Conservation (phyloP, 2,888 invertebrate species). For the Chaitophorus viminalis region DNA sequence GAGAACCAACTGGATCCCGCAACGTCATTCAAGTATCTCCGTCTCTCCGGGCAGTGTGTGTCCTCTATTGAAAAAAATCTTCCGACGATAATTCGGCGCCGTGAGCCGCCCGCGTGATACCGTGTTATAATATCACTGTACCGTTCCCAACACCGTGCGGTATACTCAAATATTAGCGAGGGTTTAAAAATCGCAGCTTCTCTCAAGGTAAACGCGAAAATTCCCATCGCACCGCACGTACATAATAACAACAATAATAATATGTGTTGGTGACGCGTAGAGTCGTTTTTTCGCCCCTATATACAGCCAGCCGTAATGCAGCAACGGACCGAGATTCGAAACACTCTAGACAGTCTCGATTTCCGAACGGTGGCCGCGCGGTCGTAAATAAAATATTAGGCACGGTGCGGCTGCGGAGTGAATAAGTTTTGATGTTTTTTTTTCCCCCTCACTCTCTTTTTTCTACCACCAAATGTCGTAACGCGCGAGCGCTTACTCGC, state of each 20-base stretch:
- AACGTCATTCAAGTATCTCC: no score
- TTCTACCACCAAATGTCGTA: not conserved
- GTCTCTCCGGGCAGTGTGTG: no score
- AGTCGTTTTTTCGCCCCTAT: not conserved
- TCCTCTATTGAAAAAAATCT: no score
- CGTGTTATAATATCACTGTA: not conserved
- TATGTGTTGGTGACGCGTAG: no score
- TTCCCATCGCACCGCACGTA: no score
- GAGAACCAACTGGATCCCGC: no score
- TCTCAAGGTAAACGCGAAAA: not conserved
- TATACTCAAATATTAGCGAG: not conserved
- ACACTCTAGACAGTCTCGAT: not conserved
- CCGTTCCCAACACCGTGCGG: not conserved
- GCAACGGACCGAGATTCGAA: slow-evolving; percentile 2
- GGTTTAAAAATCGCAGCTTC: not conserved
- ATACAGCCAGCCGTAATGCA: not conserved
- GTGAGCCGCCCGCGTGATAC: not conserved
- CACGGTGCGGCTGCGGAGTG: not conserved
- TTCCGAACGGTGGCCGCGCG: not conserved
- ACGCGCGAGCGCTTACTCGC: not conserved
- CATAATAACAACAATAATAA: no score
- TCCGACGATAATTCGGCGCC: no score
- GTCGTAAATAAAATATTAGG: not conserved
- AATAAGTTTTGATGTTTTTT: not conserved
- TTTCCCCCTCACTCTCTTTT: not conserved